Base-by-base conservation (phyloP, 2,797 vertebrate species). In the Poeciliopsis infans region DNA sequence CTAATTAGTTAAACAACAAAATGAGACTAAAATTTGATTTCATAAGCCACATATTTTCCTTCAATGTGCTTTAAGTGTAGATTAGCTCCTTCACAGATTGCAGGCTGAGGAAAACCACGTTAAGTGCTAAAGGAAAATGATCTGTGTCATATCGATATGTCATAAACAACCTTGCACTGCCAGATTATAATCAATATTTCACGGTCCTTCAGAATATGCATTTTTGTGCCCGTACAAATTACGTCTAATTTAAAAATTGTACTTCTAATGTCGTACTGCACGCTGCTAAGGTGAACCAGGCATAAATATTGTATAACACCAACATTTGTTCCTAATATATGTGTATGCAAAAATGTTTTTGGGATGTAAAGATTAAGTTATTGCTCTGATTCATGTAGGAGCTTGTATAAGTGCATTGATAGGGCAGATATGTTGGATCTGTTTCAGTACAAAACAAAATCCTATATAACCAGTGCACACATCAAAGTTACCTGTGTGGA, bases 151-250 rank as follows among this genome's bases (percentile, higher is more conserved):
- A 95, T 96, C 95, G 95, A 95, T 95, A 96, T 95, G 95, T 96
- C 94, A 96, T 95, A 95, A 95, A 96, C 95, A 95, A 93, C 95
- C 92, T 85, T 90, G 92, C 94, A 94, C 95, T 95, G 92, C 93
- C 90, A 95, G 94, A 96, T 96, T 95, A 96, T 89, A 93, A 94
- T 96, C 94, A 96, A 96, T 96, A 95, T 96, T 96, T 96, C 94
- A 96, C 93, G 92, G 93, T 89, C 91, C 93, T 95, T 95, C 93
- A 93, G 91, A 94, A 87, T 92, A 91, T 91, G 89, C 93, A 91
- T 94, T 93, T 93, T 90, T 94, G 93, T 92, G 90, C 92, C 92
- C 89, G 86, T 89, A 88, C 93, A 76, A 92, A 95, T 96, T 96
- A 95, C 95, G 95, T 95, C 94, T 93, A 91, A 87, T 87, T 94